Evolutionary conservation across 2,888 invertebrate species (phyloP).

Genomic region (Pelosia muscerda): DNA sequence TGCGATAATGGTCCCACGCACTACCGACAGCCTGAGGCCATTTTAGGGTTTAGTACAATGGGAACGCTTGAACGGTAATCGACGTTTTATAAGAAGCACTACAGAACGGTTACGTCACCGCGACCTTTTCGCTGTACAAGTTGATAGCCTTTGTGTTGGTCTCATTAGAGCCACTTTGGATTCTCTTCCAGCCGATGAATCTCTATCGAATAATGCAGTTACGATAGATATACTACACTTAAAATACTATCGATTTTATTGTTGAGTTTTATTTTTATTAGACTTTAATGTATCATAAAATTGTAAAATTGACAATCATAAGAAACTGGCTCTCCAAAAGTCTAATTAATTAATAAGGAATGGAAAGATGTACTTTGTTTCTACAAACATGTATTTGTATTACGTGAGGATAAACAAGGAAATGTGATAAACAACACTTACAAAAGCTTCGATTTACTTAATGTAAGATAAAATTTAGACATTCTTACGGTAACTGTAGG

Average conservation of each 20-base stretch:
- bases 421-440: slow-evolving; percentile 66
- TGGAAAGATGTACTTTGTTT: not conserved
- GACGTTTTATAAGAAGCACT: slow-evolving; percentile 75
- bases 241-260: slow-evolving; percentile 28
- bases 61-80: slow-evolving; percentile 71
- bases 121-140: slow-evolving; percentile 63
- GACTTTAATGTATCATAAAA: not conserved
- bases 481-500: slow-evolving; percentile 61
- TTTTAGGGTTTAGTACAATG: slow-evolving; percentile 76
- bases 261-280: not conserved
- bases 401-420: slow-evolving; percentile 48
- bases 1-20: slow-evolving; percentile 75
- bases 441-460: slow-evolving; percentile 63
- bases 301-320: too few relatives aligned
- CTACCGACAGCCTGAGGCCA: slow-evolving; percentile 66
- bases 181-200: slow-evolving; percentile 57
- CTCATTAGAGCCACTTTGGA: slow-evolving; percentile 72
- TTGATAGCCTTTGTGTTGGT: slow-evolving; percentile 67
- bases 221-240: slow-evolving; percentile 39
- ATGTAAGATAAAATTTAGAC: slow-evolving; percentile 70
- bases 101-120: slow-evolving; percentile 65
- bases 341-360: too few relatives aligned
- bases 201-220: slow-evolving; percentile 53
- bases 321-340: not conserved
- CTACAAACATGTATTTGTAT: slow-evolving; percentile 50